These are phyloP conservation scores for Neolamprologus brichardi DNA, from an alignment of 2,113 vertebrate species.

Conservation along the genomic window DNA sequence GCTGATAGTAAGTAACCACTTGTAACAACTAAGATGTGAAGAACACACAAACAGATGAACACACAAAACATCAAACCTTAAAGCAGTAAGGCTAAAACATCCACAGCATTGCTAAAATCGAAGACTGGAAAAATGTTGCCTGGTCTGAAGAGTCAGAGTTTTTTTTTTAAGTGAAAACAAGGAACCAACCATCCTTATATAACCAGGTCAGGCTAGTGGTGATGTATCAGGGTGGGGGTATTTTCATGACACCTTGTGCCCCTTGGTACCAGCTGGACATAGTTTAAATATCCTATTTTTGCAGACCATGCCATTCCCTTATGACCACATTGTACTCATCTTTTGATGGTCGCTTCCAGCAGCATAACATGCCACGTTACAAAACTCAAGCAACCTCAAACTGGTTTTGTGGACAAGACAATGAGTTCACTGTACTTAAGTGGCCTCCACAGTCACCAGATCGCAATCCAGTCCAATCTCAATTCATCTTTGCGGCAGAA, in stretches of 20 bases:
- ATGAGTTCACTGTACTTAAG: background rate
- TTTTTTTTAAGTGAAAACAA: background rate
- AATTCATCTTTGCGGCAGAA: background rate
- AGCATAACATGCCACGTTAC: background rate
- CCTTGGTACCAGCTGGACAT: background rate
- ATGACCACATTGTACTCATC: background rate
- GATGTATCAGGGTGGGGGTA: background rate
- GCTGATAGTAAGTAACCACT: background rate
- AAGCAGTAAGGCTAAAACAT: background rate
- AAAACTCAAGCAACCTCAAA: background rate
- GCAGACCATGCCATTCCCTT: background rate
- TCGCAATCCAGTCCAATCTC: background rate
- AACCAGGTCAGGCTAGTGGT: background rate
- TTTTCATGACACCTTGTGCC: background rate
- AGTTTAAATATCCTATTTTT: background rate
- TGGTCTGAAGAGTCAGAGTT: fast-evolving
- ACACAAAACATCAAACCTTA: background rate
- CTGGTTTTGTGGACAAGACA: background rate
- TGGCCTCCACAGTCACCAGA: background rate
- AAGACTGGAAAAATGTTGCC: background rate
- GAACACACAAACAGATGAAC: background rate
- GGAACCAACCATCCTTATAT: background rate
- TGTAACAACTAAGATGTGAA: background rate
- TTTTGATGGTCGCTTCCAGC: background rate
- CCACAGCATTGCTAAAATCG: background rate